These are phyloP conservation scores for Tachysurus vachellii DNA, from an alignment of 2,113 vertebrate genomes.

Conservation along the genomic window DNA sequence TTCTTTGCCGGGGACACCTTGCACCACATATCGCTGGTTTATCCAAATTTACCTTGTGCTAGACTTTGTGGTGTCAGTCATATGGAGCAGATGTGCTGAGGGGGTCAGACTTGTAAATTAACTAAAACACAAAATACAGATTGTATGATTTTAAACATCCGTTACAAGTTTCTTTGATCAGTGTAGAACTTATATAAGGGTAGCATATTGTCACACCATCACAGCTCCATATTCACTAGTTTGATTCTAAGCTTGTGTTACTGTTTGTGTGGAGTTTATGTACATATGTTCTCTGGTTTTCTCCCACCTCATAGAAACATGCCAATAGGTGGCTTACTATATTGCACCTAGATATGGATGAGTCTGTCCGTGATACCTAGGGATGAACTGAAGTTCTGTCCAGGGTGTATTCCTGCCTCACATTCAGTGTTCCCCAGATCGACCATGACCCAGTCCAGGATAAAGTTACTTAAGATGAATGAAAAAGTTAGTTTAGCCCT, in stretches of 20 bases:
- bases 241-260: neutral
- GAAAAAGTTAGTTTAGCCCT: neutral
- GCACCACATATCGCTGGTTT: slow-evolving; percentile 4
- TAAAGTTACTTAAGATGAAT: neutral
- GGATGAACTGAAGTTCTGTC: neutral
- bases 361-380: too few relatives aligned
- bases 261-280: neutral
- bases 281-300: neutral
- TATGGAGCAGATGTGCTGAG: neutral
- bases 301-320: neutral
- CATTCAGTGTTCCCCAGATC: neutral
- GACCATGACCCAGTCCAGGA: neutral
- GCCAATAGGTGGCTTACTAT: neutral
- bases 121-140: neutral
- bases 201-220: neutral
- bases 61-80: neutral
- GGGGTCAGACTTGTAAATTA: neutral
- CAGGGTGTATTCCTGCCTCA: neutral
- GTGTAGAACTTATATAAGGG: neutral
- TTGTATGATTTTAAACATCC: neutral
- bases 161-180: neutral
- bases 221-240: neutral
- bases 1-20: neutral
- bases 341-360: neutral
- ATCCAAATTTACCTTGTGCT: neutral